Evolutionary conservation across 2,888 invertebrate genomes (phyloP).

Genomic region (Lasioglossum villosulum): DNA sequence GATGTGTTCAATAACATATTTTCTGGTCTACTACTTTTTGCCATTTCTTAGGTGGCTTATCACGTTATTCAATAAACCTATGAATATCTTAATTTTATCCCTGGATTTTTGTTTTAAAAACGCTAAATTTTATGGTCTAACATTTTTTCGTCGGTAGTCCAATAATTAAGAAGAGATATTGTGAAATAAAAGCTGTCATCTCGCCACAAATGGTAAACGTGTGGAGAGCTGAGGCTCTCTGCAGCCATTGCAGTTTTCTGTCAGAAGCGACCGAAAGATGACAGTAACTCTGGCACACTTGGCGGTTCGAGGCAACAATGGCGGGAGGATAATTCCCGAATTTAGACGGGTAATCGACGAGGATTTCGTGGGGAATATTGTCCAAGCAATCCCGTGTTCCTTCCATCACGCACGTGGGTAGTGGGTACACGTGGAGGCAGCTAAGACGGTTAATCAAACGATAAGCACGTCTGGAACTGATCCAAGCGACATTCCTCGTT

Average conservation of each 20-base stretch:
- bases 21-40: no score
- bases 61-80: no score
- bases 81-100: no score
- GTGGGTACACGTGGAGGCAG: conserved; percentile 49
- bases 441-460: conserved; percentile 70
- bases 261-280: conserved; percentile 8
- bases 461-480: conserved; percentile 70
- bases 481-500: conserved; percentile 59
- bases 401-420: conserved; percentile 53
- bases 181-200: not conserved
- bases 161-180: not conserved
- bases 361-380: conserved; percentile 49
- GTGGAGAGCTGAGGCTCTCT: no score
- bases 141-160: no score
- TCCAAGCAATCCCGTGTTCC: conserved; percentile 50
- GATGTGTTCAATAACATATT: no score
- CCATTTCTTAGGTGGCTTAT: no score
- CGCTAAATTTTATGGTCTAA: no score
- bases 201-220: not conserved
- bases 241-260: not conserved
- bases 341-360: conserved; percentile 58
- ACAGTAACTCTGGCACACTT: conserved; percentile 9
- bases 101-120: no score
- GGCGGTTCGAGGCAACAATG: conserved; percentile 36
- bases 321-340: conserved; percentile 56